A percentile compares a stretch with the other conserved stretches of the same genome.
phyloP scores from a whole-genome alignment of 1,140 invertebrate genomes.

The Dolichoris vasculosae region DNA sequence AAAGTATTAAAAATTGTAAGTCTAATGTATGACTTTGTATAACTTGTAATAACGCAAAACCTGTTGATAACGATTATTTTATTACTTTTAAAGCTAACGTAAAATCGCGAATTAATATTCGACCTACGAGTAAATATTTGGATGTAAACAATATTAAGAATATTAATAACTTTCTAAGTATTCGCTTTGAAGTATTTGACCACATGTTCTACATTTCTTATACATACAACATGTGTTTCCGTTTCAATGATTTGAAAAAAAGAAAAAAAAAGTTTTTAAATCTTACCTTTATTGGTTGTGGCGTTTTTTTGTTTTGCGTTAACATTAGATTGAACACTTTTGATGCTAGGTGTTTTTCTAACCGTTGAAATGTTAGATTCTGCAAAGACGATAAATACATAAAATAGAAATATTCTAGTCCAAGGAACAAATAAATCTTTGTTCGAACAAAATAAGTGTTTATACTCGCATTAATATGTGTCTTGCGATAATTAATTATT shows the following conservation, averaged over 20 bases:
- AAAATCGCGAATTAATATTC: background rate
- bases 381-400: conserved; percentile 29
- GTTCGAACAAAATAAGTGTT: background rate
- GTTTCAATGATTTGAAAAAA: background rate
- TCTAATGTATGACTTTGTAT: background rate
- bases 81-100: background rate
- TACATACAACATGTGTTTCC: background rate
- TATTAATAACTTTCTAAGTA: background rate
- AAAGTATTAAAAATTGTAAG: background rate
- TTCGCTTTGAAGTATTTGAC: background rate
- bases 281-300: conserved; percentile 45
- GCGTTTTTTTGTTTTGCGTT: conserved; percentile 44
- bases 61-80: background rate
- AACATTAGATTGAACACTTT: conserved; percentile 39
- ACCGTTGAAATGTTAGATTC: conserved; percentile 38
- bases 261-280: background rate
- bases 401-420: background rate
- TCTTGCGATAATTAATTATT: no score
- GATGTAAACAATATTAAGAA: background rate
- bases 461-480: no score
- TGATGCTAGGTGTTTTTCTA: conserved; percentile 31
- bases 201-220: background rate
- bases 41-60: background rate
- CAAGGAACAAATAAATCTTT: background rate
- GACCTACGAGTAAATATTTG: background rate